Evolutionary conservation across 2,888 invertebrate genomes (phyloP).

Genomic region (Xylota sylvarum): DNA sequence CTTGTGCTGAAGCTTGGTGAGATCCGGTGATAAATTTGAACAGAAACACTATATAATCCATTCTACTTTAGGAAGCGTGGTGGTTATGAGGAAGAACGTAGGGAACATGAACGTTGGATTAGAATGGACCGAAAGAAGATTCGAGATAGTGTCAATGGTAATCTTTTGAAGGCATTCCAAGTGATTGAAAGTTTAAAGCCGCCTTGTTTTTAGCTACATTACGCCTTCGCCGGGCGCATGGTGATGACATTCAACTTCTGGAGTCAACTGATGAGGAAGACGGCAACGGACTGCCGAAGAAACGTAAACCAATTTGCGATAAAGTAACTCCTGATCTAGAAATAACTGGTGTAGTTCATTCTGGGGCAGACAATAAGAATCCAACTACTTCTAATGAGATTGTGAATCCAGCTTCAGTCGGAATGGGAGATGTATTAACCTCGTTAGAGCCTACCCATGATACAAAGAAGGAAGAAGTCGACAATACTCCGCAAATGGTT

Average conservation of each 20-base stretch:
- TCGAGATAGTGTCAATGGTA: constrained; percentile 83
- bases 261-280: constrained; percentile 82
- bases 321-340: constrained; percentile 58
- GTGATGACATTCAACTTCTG: constrained; percentile 80
- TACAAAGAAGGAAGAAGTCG: neutral
- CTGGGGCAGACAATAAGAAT: neutral
- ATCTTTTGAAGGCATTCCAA: neutral
- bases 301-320: constrained; percentile 39
- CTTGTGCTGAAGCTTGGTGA: constrained; percentile 98
- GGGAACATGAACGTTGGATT: constrained; percentile 83
- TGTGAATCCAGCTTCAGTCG: neutral
- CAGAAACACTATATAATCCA: neutral
- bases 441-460: neutral
- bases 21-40: constrained; percentile 64
- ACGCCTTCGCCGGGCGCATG: constrained; percentile 81
- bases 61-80: constrained; percentile 82
- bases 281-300: constrained; percentile 74
- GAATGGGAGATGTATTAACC: neutral
- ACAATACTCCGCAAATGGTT: no score
- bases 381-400: neutral
- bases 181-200: neutral
- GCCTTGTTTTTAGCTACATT: constrained; percentile 80
- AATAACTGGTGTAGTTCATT: constrained; percentile 38
- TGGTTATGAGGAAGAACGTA: constrained; percentile 84
- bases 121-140: constrained; percentile 83